These are phyloP conservation scores for Tretioscincus oriximinensis DNA, from an alignment of 2,113 vertebrate genomes.

Conservation along the genomic window DNA sequence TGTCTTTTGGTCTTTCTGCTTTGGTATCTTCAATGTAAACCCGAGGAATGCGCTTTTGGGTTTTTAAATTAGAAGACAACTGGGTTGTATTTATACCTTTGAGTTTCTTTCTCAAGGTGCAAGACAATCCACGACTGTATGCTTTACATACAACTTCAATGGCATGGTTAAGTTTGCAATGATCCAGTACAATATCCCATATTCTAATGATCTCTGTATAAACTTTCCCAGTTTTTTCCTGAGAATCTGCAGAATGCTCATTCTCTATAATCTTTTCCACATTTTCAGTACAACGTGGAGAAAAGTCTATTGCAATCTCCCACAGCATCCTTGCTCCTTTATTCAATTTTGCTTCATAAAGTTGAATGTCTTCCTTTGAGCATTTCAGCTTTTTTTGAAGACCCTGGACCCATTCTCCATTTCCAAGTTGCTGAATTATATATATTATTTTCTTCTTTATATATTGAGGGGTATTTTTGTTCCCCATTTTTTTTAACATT, in stretches of 20 bases:
- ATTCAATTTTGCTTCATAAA: conserved; percentile 78
- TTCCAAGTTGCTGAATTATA: conserved; percentile 75
- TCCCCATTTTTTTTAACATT: conserved; percentile 72
- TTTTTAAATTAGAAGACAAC: conserved; percentile 52
- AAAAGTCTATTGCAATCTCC: conserved; percentile 82
- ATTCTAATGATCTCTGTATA: conserved; percentile 83
- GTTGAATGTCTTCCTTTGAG: conserved; percentile 73
- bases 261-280: conserved; percentile 73
- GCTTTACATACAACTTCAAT: conserved; percentile 72
- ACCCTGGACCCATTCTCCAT: conserved; percentile 76
- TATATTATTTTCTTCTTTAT: conserved; percentile 75
- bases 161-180: conserved; percentile 69
- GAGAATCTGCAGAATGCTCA: conserved; percentile 31
- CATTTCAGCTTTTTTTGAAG: conserved; percentile 76
- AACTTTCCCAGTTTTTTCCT: conserved; percentile 67
- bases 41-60: conserved; percentile 69
- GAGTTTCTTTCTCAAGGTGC: conserved; percentile 78
- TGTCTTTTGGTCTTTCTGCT: conserved; percentile 43
- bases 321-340: conserved; percentile 81
- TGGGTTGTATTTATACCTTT: conserved; percentile 68
- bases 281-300: conserved; percentile 79
- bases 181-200: conserved; percentile 81
- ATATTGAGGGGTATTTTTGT: conserved; percentile 69
- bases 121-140: conserved; percentile 76
- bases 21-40: conserved; percentile 76